Conservation (phyloP, 2,797 vertebrate genomes). For the Synaphobranchus kaupii region DNA sequence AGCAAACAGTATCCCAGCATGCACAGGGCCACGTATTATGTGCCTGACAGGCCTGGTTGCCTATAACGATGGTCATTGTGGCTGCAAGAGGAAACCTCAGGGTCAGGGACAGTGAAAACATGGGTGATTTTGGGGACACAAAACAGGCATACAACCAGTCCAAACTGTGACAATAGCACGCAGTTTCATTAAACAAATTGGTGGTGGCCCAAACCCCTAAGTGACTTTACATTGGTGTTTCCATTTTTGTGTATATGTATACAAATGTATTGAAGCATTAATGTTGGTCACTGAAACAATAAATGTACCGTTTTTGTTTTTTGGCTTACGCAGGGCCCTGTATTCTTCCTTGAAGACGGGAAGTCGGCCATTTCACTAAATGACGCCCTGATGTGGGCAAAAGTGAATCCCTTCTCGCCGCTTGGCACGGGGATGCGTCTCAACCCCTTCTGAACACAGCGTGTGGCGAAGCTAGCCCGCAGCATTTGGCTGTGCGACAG, state of each 20-base stretch:
- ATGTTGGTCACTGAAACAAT: not conserved
- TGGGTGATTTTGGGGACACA: not conserved
- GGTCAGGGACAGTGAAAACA: no score
- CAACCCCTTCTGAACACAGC: constrained; percentile 85
- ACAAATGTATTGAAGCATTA: constrained; percentile 24
- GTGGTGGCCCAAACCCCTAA: not conserved
- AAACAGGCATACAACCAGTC: not conserved
- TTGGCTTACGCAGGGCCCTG: constrained; percentile 78
- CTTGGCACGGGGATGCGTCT: constrained; percentile 93
- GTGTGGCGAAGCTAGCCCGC: not conserved
- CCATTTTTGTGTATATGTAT: no score
- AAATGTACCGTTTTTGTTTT: constrained; percentile 1
- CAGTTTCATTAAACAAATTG: not conserved
- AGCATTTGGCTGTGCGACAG: not conserved
- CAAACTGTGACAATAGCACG: not conserved
- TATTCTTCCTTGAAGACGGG: constrained; percentile 92
- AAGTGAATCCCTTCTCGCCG: constrained; percentile 97
- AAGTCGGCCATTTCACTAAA: constrained; percentile 93
- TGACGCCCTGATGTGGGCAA: constrained; percentile 98
- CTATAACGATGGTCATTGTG: no score
- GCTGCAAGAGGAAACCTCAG: no score
- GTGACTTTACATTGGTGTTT: not conserved
- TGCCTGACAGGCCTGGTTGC: not conserved
- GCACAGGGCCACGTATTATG: not conserved
- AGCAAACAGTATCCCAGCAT: not conserved